Percentiles rank a stretch among this genome's conserved stretches.
Conservation (phyloP, 2,797 vertebrate species). For the Strix occidentalis region DNA sequence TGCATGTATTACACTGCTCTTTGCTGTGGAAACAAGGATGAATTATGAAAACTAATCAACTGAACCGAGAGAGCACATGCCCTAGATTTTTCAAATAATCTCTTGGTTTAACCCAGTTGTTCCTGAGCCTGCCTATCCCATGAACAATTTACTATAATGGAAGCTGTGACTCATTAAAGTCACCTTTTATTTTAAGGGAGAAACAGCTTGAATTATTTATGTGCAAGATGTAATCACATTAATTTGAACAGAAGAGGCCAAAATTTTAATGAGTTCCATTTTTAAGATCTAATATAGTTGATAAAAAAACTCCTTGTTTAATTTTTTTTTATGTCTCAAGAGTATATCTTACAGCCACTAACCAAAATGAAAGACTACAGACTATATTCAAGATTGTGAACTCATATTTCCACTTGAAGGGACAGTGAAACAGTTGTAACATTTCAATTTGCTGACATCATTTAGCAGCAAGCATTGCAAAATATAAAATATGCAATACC, state of each 20-base stretch:
- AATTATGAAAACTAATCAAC: slow-evolving; percentile 64
- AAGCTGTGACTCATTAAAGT: slow-evolving; percentile 26
- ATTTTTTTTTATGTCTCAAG: not conserved
- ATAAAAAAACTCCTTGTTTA: not conserved
- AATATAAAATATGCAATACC: not conserved
- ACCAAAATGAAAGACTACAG: not conserved
- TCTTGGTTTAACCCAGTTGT: slow-evolving; percentile 59
- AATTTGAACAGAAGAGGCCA: not conserved
- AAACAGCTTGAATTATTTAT: not conserved
- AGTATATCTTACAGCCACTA: not conserved
- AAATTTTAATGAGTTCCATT: slow-evolving; percentile 2
- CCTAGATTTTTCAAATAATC: slow-evolving; percentile 65
- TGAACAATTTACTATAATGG: slow-evolving; percentile 19
- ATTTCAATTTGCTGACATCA: not conserved
- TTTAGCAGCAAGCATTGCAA: not conserved
- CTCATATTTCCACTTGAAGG: not conserved
- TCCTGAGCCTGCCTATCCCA: slow-evolving; percentile 22
- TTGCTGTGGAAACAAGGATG: slow-evolving; percentile 13
- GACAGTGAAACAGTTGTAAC: not conserved
- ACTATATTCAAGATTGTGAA: not conserved
- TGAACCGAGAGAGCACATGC: slow-evolving; percentile 36
- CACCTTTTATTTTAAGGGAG: not conserved
- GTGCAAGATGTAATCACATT: not conserved
- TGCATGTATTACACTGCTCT: not conserved
- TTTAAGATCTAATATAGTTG: not conserved